Evolutionary conservation across 1,140 invertebrate species (phyloP).

Genomic region (Drosophila ogumai): DNA sequence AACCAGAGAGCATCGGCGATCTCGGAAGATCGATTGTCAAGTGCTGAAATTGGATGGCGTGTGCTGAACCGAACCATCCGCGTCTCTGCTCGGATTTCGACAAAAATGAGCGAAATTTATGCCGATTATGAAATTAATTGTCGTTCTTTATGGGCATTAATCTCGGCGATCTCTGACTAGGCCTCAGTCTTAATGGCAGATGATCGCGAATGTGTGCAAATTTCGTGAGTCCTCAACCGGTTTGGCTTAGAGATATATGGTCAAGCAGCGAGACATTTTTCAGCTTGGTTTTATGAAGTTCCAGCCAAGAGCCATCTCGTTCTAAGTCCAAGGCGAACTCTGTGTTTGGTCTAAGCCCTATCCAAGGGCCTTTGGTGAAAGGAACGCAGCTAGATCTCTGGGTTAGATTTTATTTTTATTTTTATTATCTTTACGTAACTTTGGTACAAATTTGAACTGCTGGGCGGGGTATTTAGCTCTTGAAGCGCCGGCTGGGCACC

Average conservation of each 20-base stretch:
- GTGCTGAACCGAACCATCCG: slow-evolving; percentile 40
- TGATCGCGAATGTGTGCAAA: slow-evolving; percentile 30
- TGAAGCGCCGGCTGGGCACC: slow-evolving; percentile 67
- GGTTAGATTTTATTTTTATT: slow-evolving; percentile 38
- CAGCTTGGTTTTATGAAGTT: slow-evolving; percentile 5
- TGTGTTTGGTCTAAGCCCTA: slow-evolving; percentile 44
- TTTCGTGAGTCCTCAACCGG: slow-evolving; percentile 29
- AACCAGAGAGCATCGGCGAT: slow-evolving; percentile 34
- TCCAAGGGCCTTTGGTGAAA: slow-evolving; percentile 61
- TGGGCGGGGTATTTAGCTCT: slow-evolving; percentile 46
- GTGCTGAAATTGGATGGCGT: slow-evolving; percentile 52
- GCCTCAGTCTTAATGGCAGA: slow-evolving; percentile 28
- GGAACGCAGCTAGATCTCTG: slow-evolving; percentile 32
- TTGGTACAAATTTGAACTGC: slow-evolving; percentile 58
- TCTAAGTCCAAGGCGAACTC: slow-evolving; percentile 62
- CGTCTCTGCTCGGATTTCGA: slow-evolving; percentile 57
- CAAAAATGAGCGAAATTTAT: slow-evolving; percentile 57
- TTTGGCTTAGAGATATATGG: slow-evolving; percentile 22
- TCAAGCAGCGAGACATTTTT: slow-evolving; percentile 19
- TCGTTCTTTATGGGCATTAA: slow-evolving; percentile 31
- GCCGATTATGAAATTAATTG: slow-evolving; percentile 66
- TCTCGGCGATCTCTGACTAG: slow-evolving; percentile 41
- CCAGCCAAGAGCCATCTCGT: slow-evolving; percentile 20
- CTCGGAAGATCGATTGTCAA: slow-evolving; percentile 62
- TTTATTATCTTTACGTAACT: slow-evolving; percentile 62